Evolutionary conservation across 1,140 invertebrate species (phyloP), one percentile per base, ranked within the genome.

Genomic region (Delia radicum): DNA sequence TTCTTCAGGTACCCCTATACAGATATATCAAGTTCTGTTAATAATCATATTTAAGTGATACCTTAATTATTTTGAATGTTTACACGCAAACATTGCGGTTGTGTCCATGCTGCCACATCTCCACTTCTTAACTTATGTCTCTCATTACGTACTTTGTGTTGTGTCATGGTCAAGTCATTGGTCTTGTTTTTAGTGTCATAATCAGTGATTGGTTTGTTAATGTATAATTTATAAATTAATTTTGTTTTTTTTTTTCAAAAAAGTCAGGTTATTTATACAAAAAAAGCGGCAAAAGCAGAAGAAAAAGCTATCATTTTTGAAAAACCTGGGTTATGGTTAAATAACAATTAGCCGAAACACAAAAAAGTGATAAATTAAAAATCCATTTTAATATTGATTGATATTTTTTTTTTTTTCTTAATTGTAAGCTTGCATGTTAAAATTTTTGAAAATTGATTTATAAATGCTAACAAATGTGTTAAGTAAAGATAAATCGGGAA

Each of bases 171-270:
- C 62, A 65, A 65, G 26, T 65, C 62, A 42, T 42, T 42, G 37
- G 37, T 27, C 15, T 65, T n/a, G 7, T 65, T 65, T 26, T 65
- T 27, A 28, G 7, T 65, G 62, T 65, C 62, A 65, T 29, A 27
- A 65, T 65, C 62, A 65, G 62, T 65, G 62, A 65, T 65, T 26
- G 62, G 21, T 65, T 65, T 65, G 62, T 31, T 31, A 65, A 65
- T 65, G 62, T 65, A 29, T 65, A 65, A 65, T 65, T 65, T 65
- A 65, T 65, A 15, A 42, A 15, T 42, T 42, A 8, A 10, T 10
- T 42, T 42, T 42, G 12, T 10, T 5, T 42, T 3, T 42, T 3
- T 42, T 42, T 42, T 42, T 42, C n/a, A n/a, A n/a, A n/a, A n/a
- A n/a, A n/a, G n/a, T n/a, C n/a, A n/a, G n/a, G n/a, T n/a, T n/a